Conservation (phyloP, 2,113 vertebrate species). For the Lynx canadensis region DNA sequence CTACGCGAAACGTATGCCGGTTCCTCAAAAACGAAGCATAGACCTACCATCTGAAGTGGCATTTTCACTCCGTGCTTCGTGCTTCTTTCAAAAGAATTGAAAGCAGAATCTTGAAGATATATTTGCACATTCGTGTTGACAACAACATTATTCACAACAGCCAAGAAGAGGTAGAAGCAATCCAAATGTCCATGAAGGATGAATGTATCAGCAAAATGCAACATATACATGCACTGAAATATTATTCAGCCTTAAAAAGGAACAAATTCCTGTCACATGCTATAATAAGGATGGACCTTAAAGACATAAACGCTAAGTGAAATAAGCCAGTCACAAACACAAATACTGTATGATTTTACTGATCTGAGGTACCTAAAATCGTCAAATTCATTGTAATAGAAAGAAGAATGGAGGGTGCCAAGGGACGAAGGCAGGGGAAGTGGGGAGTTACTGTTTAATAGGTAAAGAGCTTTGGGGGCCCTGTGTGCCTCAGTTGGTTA, state of each 20-base stretch:
- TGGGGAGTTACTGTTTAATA: background rate
- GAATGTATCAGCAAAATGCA: background rate
- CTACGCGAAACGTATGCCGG: background rate
- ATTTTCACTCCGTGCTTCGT: background rate
- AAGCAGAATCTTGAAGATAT: background rate
- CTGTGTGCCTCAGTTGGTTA: background rate
- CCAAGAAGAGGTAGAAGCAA: background rate
- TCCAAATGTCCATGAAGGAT: background rate
- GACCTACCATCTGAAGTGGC: background rate
- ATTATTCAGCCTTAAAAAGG: background rate
- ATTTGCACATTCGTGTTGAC: background rate
- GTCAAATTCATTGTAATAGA: background rate
- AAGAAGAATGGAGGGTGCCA: background rate
- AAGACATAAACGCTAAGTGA: background rate
- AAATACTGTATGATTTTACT: background rate
- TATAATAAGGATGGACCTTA: background rate
- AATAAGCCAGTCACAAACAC: background rate
- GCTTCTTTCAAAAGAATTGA: background rate
- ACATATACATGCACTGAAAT: background rate
- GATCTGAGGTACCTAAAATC: background rate
- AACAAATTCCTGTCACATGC: background rate
- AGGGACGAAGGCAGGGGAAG: background rate
- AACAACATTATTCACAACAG: background rate
- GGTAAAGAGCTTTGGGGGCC: background rate
- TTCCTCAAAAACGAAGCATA: background rate